Percentiles rank a stretch among this genome's conserved stretches.
Conservation (phyloP, 30 jellyfish, hydroid and myxozoan genomes). For the Turritopsis dohrnii region DNA sequence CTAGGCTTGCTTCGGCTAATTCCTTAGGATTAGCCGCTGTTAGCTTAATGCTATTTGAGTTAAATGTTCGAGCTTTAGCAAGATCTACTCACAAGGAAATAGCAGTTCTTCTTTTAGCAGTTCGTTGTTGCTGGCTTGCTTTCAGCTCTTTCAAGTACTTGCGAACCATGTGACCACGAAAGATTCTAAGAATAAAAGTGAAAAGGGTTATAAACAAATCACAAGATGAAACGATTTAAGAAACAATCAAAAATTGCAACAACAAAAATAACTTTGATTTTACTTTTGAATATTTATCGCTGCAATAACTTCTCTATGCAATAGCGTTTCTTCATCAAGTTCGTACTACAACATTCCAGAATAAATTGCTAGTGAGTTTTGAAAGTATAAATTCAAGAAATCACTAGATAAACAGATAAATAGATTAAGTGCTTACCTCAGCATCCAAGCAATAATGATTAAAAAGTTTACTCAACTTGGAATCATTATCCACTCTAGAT, state of each 20-base stretch:
- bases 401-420: background rate
- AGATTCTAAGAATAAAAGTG: slow-evolving; percentile 38
- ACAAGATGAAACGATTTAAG: too few relatives aligned
- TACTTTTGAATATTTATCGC: slow-evolving; percentile 72
- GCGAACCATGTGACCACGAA: slow-evolving; percentile 86
- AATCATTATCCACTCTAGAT: background rate
- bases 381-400: background rate
- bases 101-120: slow-evolving; percentile 51
- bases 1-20: too few relatives aligned
- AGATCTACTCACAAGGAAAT: slow-evolving; percentile 34
- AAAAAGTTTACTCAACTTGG: slow-evolving; percentile 3
- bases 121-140: slow-evolving; percentile 50
- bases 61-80: background rate
- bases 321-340: slow-evolving; percentile 40
- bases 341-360: slow-evolving; percentile 36
- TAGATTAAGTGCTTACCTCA: slow-evolving; percentile 35
- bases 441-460: slow-evolving; percentile 68
- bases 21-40: too few relatives aligned
- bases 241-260: too few relatives aligned
- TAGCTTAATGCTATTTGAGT: background rate
- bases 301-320: slow-evolving; percentile 41
- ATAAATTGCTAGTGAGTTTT: background rate
- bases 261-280: background rate
- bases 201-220: too few relatives aligned
- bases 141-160: slow-evolving; percentile 44